Percentiles rank a stretch among this genome's conserved stretches.
Conservation (phyloP, 2,888 invertebrate genomes). For the Philaethria dido region DNA sequence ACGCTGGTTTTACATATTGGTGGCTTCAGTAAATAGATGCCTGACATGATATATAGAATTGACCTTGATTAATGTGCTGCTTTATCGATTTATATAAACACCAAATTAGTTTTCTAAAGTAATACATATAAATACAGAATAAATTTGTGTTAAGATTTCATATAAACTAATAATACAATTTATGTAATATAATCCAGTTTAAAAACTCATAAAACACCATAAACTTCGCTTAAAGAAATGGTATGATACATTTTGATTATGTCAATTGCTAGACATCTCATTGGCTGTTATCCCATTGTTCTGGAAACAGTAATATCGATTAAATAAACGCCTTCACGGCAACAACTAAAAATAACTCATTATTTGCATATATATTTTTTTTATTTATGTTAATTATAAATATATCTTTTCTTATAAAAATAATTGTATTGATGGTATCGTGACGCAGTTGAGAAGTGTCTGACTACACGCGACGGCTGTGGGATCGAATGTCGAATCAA, state of each 20-base stretch:
- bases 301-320: neutral
- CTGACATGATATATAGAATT: neutral
- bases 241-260: neutral
- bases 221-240: neutral
- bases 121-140: no score
- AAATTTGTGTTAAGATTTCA: no score
- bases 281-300: neutral
- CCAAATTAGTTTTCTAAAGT: neutral
- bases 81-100: neutral
- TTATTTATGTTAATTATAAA: no score
- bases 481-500: no score
- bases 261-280: neutral
- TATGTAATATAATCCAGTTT: neutral
- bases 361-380: neutral
- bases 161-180: no score
- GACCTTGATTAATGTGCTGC: conserved; percentile 3
- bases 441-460: no score
- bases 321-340: neutral
- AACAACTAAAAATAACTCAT: neutral
- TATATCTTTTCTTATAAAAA: no score
- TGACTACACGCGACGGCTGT: no score
- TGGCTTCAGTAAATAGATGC: conserved; percentile 22
- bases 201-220: neutral
- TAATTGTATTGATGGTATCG: no score
- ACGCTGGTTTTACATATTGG: conserved; percentile 24